Percentiles rank a stretch among this genome's conserved stretches.
phyloP scores from a whole-genome alignment of 2,113 vertebrate genomes.

The Prionailurus bengalensis region DNA sequence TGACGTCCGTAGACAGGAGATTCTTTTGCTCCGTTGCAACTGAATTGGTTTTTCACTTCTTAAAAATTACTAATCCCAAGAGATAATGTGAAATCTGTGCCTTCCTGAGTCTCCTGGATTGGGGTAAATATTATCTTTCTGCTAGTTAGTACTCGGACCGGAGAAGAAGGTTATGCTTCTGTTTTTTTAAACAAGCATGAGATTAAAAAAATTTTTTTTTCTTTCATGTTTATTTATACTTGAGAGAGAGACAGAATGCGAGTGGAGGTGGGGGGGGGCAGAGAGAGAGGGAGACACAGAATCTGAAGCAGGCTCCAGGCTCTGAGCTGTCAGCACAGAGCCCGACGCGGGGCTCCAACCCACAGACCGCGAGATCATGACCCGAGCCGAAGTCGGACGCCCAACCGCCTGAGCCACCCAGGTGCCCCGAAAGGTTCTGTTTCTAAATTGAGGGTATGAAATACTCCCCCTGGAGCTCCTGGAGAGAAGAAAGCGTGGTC shows the following conservation, averaged over 20 bases:
- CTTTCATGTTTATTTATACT: no score
- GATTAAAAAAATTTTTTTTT: no score
- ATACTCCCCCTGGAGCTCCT: background rate
- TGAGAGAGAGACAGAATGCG: no score
- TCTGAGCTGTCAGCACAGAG: no score
- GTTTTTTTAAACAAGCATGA: no score
- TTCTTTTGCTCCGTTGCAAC: background rate
- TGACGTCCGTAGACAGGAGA: background rate
- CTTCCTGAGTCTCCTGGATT: background rate
- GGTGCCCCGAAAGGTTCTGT: background rate
- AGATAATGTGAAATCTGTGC: background rate
- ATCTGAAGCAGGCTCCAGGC: no score
- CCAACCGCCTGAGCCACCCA: no score
- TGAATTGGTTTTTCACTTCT: background rate
- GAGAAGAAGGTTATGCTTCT: no score
- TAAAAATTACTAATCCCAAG: background rate
- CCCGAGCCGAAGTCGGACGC: no score
- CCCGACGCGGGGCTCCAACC: accelerated
- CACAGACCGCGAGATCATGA: no score
- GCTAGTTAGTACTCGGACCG: background rate
- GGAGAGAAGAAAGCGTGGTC: background rate
- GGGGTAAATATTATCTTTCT: background rate
- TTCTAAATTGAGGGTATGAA: background rate
- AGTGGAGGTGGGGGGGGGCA: no score
- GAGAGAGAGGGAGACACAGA: no score